Evolutionary conservation across 2,888 invertebrate species (phyloP).

Genomic region (Drosophila trichaetosa): DNA sequence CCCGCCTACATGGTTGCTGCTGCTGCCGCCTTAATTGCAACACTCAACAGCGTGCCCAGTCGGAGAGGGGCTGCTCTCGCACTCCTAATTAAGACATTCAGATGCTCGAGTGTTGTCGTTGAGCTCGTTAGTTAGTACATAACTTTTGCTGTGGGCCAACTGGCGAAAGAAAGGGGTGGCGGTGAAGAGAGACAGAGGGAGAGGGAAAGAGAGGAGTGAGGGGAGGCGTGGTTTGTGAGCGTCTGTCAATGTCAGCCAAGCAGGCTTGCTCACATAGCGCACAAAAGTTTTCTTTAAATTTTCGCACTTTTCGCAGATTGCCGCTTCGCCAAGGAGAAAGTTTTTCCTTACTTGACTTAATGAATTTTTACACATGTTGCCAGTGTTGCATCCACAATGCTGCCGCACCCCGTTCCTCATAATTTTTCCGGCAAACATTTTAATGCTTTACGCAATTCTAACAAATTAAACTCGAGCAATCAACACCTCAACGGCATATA

Average conservation of each 20-base stretch:
- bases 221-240: not conserved
- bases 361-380: slow-evolving; percentile 71
- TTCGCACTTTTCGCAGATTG: slow-evolving; percentile 74
- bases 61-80: slow-evolving; percentile 49
- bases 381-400: not conserved
- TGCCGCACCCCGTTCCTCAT: slow-evolving; percentile 17
- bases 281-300: slow-evolving; percentile 76
- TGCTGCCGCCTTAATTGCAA: slow-evolving; percentile 68
- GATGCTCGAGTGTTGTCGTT: slow-evolving; percentile 77
- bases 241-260: slow-evolving; percentile 70
- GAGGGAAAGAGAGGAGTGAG: not conserved
- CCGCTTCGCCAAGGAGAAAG: slow-evolving; percentile 62
- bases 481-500: slow-evolving; percentile 66
- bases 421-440: slow-evolving; percentile 78
- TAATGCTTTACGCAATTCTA: slow-evolving; percentile 78
- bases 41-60: slow-evolving; percentile 63
- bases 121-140: slow-evolving; percentile 80
- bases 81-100: slow-evolving; percentile 78
- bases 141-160: slow-evolving; percentile 73
- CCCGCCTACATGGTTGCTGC: slow-evolving; percentile 38
- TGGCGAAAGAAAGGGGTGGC: not conserved
- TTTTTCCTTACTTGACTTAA: slow-evolving; percentile 63
- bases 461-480: slow-evolving; percentile 80
- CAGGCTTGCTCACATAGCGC: slow-evolving; percentile 23
- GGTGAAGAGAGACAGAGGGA: not conserved